Percentiles rank a stretch among this genome's conserved stretches.
Evolutionary conservation across 2,113 vertebrate genomes (phyloP).

Genomic region (Semicossyphus pulcher): DNA sequence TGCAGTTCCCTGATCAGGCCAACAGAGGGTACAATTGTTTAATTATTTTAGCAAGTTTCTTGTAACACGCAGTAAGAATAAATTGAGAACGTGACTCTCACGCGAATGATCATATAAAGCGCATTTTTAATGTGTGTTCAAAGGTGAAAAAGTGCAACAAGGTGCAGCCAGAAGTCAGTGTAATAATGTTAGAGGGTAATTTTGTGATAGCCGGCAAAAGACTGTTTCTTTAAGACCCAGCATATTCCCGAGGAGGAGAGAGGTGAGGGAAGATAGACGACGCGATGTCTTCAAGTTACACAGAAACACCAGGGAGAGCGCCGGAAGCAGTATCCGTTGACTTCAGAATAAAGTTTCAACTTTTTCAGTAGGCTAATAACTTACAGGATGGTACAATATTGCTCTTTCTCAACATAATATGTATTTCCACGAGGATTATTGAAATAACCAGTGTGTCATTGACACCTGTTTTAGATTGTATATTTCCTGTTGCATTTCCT

Average conservation of each 20-base stretch:
- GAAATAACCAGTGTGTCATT: no score
- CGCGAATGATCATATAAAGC: fast-evolving
- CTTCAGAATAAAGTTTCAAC: conserved; percentile 41
- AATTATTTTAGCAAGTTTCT: background rate
- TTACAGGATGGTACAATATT: no score
- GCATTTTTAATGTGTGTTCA: no score
- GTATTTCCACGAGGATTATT: no score
- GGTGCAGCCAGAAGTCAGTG: background rate
- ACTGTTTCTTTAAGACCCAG: conserved; percentile 77
- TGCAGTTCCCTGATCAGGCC: background rate
- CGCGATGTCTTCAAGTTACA: conserved; percentile 48
- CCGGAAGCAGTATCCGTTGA: background rate
- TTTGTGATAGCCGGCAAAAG: background rate
- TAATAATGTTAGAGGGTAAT: background rate
- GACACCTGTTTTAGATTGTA: no score
- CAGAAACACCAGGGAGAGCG: background rate
- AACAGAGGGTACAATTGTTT: conserved; percentile 41
- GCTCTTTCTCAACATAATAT: no score
- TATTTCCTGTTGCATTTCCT: no score
- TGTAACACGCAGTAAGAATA: background rate
- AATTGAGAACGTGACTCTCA: background rate
- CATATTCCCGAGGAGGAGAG: conserved; percentile 42
- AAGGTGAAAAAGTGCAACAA: fast-evolving
- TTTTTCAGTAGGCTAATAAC: no score
- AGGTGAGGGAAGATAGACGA: conserved; percentile 40